phyloP scores from a whole-genome alignment of 2,797 vertebrate species.

The Nannoperca obscura region DNA sequence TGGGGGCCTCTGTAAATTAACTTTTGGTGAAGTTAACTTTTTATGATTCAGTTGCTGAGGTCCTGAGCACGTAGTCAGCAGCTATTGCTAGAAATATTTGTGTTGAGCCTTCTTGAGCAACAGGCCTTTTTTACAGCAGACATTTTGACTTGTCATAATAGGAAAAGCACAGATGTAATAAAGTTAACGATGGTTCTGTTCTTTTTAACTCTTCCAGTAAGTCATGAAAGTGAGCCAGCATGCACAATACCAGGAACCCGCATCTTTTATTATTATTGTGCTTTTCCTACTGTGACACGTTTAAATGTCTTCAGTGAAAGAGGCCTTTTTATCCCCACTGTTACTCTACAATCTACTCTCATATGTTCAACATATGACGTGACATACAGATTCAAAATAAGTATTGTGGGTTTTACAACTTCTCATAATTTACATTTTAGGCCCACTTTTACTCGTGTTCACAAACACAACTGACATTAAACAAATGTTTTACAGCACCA shows the following conservation, averaged over 20 bases:
- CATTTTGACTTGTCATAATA: background rate
- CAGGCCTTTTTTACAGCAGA: background rate
- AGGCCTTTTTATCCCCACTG: background rate
- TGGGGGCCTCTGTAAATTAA: background rate
- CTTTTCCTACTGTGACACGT: background rate
- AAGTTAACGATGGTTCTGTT: too few species aligned
- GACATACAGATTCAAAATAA: background rate
- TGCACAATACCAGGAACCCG: background rate
- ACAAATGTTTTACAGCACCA: background rate
- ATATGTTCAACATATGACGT: background rate
- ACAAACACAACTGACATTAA: background rate
- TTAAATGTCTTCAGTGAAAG: background rate
- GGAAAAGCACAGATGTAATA: background rate
- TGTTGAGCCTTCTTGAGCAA: background rate
- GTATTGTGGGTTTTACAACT: background rate
- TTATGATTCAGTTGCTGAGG: background rate
- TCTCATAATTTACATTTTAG: background rate
- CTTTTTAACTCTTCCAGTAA: too few species aligned
- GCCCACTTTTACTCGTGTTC: background rate
- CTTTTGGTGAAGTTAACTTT: background rate
- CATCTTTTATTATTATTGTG: background rate
- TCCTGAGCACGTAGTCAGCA: background rate
- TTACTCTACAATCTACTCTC: background rate
- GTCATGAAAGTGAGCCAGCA: too few species aligned
- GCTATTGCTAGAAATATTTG: background rate